Conservation (phyloP, 2,797 vertebrate species). For the Takifugu ocellatus region DNA sequence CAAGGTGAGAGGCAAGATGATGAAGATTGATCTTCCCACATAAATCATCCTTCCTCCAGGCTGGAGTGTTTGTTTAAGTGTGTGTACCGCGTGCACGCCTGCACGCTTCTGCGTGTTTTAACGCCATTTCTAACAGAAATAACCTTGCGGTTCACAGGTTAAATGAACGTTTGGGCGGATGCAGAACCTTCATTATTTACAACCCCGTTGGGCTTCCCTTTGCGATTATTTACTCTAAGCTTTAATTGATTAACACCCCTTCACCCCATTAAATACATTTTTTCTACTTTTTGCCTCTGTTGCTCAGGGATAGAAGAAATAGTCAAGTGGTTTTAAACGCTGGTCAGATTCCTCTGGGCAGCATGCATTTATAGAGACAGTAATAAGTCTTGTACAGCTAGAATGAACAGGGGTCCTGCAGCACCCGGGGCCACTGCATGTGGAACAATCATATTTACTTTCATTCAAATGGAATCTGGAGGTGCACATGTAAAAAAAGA, state of each 20-base stretch:
- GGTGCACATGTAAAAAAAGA: neutral
- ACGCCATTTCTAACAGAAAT: constrained; percentile 83
- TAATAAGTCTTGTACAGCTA: constrained; percentile 32
- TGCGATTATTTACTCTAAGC: constrained; percentile 52
- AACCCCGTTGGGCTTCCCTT: constrained; percentile 61
- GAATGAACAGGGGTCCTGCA: constrained; percentile 14
- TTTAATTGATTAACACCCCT: constrained; percentile 68
- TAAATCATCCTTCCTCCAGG: constrained; percentile 88
- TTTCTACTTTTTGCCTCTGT: constrained; percentile 42
- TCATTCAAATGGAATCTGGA: constrained; percentile 22
- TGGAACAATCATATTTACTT: constrained; percentile 20
- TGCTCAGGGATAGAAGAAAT: constrained; percentile 31
- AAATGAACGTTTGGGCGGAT: constrained; percentile 77
- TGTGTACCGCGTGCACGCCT: constrained; percentile 32
- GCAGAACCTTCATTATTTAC: constrained; percentile 74
- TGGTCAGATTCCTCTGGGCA: constrained; percentile 35
- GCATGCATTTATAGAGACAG: constrained; percentile 20
- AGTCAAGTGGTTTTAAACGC: constrained; percentile 47
- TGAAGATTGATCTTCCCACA: constrained; percentile 86
- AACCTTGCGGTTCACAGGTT: constrained; percentile 92
- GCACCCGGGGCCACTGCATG: constrained; percentile 22
- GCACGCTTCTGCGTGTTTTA: constrained; percentile 49
- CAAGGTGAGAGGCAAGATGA: constrained; percentile 96
- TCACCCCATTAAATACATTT: constrained; percentile 43
- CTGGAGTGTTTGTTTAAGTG: constrained; percentile 52